Evolutionary conservation across 2,113 vertebrate species (phyloP).

Genomic region (Drymodes brunneopygia): DNA sequence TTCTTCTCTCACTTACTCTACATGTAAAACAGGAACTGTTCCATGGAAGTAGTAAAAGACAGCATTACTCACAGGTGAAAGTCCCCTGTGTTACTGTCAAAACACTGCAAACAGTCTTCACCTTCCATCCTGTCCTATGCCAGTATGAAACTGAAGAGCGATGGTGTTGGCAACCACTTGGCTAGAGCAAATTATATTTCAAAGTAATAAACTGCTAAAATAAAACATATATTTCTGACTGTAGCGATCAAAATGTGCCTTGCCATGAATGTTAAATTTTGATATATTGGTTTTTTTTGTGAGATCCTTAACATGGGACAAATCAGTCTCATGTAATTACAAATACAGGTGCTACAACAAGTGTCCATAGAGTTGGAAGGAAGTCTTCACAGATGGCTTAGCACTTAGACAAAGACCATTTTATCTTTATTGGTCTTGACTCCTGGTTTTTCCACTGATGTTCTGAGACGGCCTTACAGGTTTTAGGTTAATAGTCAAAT

Average conservation of each 20-base stretch:
- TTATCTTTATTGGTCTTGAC: not conserved
- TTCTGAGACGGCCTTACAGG: not conserved
- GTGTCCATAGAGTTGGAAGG: not conserved
- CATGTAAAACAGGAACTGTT: not conserved
- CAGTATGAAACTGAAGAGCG: not conserved
- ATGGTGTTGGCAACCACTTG: not conserved
- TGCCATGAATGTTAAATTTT: not conserved
- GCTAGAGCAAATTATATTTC: not conserved
- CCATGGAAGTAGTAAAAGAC: not conserved
- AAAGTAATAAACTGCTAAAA: not conserved
- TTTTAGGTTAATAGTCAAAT: not conserved
- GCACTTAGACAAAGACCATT: not conserved
- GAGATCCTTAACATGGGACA: not conserved
- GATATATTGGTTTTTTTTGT: not conserved
- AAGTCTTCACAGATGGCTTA: not conserved
- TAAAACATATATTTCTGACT: not conserved
- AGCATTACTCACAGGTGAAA: not conserved
- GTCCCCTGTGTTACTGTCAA: not conserved
- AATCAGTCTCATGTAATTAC: not conserved
- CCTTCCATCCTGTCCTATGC: not conserved
- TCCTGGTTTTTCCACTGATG: not conserved
- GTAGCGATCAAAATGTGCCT: not conserved
- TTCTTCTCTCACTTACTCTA: not conserved
- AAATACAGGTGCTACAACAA: not conserved
- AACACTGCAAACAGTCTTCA: not conserved